Base-by-base conservation (phyloP, 2,888 invertebrate genomes). In the Meiosimyza platycephala region DNA sequence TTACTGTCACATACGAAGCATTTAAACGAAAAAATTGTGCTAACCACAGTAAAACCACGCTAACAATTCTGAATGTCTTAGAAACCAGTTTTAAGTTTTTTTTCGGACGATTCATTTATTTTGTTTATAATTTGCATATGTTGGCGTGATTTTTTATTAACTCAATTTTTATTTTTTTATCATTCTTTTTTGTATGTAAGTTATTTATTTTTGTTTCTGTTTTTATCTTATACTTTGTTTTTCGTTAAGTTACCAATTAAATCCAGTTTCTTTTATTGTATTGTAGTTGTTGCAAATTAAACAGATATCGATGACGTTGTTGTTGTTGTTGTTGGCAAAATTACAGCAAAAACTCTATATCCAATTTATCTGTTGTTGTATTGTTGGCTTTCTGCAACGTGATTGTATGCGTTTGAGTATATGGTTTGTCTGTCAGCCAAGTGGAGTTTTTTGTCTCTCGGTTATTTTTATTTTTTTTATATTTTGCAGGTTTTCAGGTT, bases 371-470 rank as follows among this genome's bases (percentile, higher is more conserved):
- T 51, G 59, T 68, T 13, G 57, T 54, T 9, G 52, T 40, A 28
- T 40, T 40, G 66, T 54, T 40, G 66, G 40, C 16, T 48, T 50
- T 22, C 12, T 18, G 18, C 57, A 28, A 12, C 28, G 60, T 69
- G 51, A 52, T 9, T 57, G 48, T 28, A 18, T 54, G 54, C 16
- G 54, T 54, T n/a, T 54, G n/a, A 16, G 54, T 54, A 16, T 51
- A 40, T 62, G 62, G 62, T 51, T 47, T 62, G 63, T 6, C 28
- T 63, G 52, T 28, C 48, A 51, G 68, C 70, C 71, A 64, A 68
- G 40, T 72, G 71, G 74, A 74, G 72, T 74, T 63, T 74, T 40
- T 54, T n/a, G 64, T 64, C 55, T 57, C 67, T 71, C 57, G 57
- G 64, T 64, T 71, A 51, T 70, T 18, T 67, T 15, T 64, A 7